A percentile compares a stretch with the other conserved stretches of the same genome.
Conservation (phyloP, 2,888 invertebrate genomes). For the Eupithecia subfuscata region DNA sequence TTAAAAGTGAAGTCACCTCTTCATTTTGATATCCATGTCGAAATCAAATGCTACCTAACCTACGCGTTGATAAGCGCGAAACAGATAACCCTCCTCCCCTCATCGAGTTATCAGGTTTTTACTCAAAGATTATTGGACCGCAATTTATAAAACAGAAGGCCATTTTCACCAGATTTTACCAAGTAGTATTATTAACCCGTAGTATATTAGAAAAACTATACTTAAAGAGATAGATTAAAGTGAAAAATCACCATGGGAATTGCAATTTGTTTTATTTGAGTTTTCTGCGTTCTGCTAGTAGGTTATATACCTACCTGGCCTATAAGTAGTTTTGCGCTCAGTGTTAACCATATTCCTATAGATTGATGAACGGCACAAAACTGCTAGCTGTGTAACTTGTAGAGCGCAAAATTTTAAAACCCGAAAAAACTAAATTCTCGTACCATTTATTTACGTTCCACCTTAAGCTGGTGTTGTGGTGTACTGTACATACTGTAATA, state of each 20-base stretch:
- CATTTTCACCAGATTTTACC: not conserved
- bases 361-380: not conserved
- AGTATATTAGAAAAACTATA: not conserved
- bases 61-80: constrained; percentile 15
- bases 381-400: not conserved
- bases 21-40: constrained; percentile 14
- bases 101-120: constrained; percentile 12
- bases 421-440: not conserved
- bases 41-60: constrained; percentile 17
- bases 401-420: not conserved
- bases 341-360: no score
- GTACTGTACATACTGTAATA: not conserved
- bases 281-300: not conserved
- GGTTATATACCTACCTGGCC: no score
- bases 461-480: not conserved
- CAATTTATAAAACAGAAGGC: constrained; percentile 17
- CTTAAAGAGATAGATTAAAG: not conserved
- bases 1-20: not conserved
- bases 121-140: constrained; percentile 13
- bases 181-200: not conserved
- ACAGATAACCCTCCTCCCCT: constrained; percentile 13
- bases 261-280: not conserved
- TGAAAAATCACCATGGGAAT: not conserved
- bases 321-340: no score
- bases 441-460: not conserved